These are phyloP conservation scores for Callosobruchus maculatus DNA, from an alignment of 2,888 invertebrate species.

Conservation along the genomic window DNA sequence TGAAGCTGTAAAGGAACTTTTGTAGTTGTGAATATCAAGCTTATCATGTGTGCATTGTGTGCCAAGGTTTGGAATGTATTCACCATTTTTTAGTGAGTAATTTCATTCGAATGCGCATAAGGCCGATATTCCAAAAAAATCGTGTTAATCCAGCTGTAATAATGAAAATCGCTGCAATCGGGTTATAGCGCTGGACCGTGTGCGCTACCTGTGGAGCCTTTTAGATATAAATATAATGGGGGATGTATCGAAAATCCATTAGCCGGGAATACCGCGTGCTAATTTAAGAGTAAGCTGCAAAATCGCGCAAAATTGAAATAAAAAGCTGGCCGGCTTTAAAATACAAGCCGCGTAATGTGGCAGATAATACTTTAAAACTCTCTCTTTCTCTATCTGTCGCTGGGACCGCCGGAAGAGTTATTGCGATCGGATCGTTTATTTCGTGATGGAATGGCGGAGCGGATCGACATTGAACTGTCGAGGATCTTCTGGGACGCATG, in stretches of 20 bases:
- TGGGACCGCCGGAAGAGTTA: conserved; percentile 26
- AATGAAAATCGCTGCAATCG: conserved; percentile 10
- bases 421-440: conserved; percentile 18
- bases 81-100: too few species aligned
- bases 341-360: conserved; percentile 27
- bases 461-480: conserved; percentile 4
- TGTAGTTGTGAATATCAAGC: too few species aligned
- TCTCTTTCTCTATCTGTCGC: background rate
- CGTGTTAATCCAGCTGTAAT: conserved; percentile 6
- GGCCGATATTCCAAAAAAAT: background rate
- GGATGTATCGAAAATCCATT: conserved; percentile 46
- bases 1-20: too few species aligned
- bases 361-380: conserved; percentile 37
- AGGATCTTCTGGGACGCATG: background rate
- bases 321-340: conserved; percentile 21
- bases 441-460: conserved; percentile 8
- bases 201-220: conserved; percentile 32
- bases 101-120: too few species aligned
- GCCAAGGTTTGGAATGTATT: too few species aligned
- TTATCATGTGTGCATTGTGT: too few species aligned
- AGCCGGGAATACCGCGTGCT: conserved; percentile 43
- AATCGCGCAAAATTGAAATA: conserved; percentile 22
- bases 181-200: conserved; percentile 3
- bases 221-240: conserved; percentile 33
- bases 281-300: conserved; percentile 42